Base-by-base conservation (phyloP, 2,113 vertebrate species). In the Apus apus region DNA sequence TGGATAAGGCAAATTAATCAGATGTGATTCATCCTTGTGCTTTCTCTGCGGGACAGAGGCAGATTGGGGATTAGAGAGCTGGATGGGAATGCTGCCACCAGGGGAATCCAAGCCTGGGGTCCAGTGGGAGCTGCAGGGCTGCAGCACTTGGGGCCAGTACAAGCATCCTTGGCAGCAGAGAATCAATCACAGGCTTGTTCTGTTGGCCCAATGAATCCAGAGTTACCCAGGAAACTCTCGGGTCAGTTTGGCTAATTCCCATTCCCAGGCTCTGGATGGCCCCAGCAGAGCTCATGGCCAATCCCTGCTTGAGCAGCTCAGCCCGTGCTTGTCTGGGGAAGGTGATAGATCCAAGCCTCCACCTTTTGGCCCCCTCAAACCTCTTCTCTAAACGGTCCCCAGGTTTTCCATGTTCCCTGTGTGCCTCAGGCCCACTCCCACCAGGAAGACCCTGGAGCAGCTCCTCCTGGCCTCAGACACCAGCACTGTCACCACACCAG, bases 331-430 rank as follows among this genome's bases (percentile, higher is more conserved):
- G 8, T 17, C 79, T 30, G 43, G 6, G 51, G 11, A 18, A 21
- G 15, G 3, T 12, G 36, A 9, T 1, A n/a, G 45, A 16, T 18
- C 32, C 32, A 4, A 45, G 29, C 18, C 58, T 29, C 40, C 40
- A 14, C 40, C 40, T 43, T 43, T 43, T 43, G 12, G 40, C 36
- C 7, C 1, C 13, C 34, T 13, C 40, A 53, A 26, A 38, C 16
- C 53, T 51, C 43, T 65, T 50, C 80, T 38, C 58, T 9, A 26
- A 57, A 7, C 34, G 1, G 5, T 5, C 57, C 11, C 54, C 26
- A 11, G 5, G 22, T 32, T 13, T 14, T 21, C 60, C 7, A 2
- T 12, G 7, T 18, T 16, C n/a, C n/a, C 40, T 3, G 0, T 0
- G 26, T 64, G 21, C 27, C 46, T 7, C 48, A 8, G 22, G 11